Evolutionary conservation across 2,113 vertebrate species (phyloP), one percentile per base, ranked within the genome.

Genomic region (Ictalurus punctatus): DNA sequence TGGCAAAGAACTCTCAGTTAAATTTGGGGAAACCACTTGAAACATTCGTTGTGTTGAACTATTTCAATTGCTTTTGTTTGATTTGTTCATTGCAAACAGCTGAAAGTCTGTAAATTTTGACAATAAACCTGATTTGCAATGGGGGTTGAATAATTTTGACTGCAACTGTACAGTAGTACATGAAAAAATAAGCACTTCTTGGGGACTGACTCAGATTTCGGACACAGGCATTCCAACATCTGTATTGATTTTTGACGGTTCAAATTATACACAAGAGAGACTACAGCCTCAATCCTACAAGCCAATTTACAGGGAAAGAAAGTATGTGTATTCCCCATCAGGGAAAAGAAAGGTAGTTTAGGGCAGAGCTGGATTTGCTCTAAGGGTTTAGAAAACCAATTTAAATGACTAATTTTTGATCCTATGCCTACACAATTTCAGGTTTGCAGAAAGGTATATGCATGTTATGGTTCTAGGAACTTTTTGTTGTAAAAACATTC

Each of bases 191-290:
- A 63, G 34, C n/a, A 84, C 63, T 30, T 86, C 67, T 73, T 63
- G 58, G 86, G 40, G 58, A 65, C 83, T 81, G 83, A 76, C 81
- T 79, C 67, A 30, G 21, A 76, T 76, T 74, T 86, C 13, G 37
- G 30, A 88, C 85, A 86, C 59, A 30, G 63, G 30, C 89, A 81
- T 87, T 37, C 80, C 78, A 14, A 84, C 73, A 83, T 82, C 78
- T 84, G 76, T 82, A 84, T 86, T 85, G 88, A 90, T 88, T 90
- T 90, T 71, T 82, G 86, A 89, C 71, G 76, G 52, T 61, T 87
- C 44, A 76, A 86, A 89, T 88, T 88, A 85, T 67, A 58, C 61
- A n/a, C 54, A 67, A 74, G 54, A 86, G 82, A 90, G 84, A 34
- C 40, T 69, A 21, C 76, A 88, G 88, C 44, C 78, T 79, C 81